A percentile compares a stretch with the other conserved stretches of the same genome.
Conservation (phyloP, 2,888 invertebrate species). For the Nemotelus pantherinus region DNA sequence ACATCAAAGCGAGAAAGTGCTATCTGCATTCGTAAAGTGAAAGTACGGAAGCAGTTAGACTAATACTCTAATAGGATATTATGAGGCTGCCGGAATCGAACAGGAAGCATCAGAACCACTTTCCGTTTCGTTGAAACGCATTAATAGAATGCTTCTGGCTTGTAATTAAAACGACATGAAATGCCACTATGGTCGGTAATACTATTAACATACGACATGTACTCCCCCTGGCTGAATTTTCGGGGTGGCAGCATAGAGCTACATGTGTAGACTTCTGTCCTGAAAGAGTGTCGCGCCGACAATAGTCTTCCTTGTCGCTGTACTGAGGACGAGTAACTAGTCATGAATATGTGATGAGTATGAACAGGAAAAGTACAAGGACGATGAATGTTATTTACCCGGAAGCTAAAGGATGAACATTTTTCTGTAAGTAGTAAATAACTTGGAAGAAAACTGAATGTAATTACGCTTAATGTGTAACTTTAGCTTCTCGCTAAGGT, state of each 20-base stretch:
- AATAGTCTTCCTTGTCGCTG: background rate
- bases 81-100: slow-evolving; percentile 21
- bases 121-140: slow-evolving; percentile 6
- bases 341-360: slow-evolving; percentile 35
- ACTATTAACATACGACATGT: slow-evolving; percentile 23
- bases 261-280: too few species aligned
- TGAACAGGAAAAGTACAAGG: background rate
- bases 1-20: slow-evolving; percentile 30
- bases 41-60: slow-evolving; percentile 19
- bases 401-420: slow-evolving; percentile 27
- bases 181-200: slow-evolving; percentile 42
- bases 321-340: slow-evolving; percentile 16
- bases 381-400: background rate
- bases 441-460: background rate
- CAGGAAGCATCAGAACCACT: slow-evolving; percentile 30
- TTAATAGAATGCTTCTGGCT: slow-evolving; percentile 39
- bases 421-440: background rate
- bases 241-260: too few species aligned
- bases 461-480: too few species aligned
- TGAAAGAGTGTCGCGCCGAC: too few species aligned
- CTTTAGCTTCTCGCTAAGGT: too few species aligned
- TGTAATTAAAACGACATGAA: slow-evolving; percentile 43
- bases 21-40: background rate
- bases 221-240: background rate
- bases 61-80: slow-evolving; percentile 34